These are phyloP conservation scores for Ornithoptera alexandrae DNA, from an alignment of 2,888 invertebrate species.

Conservation along the genomic window DNA sequence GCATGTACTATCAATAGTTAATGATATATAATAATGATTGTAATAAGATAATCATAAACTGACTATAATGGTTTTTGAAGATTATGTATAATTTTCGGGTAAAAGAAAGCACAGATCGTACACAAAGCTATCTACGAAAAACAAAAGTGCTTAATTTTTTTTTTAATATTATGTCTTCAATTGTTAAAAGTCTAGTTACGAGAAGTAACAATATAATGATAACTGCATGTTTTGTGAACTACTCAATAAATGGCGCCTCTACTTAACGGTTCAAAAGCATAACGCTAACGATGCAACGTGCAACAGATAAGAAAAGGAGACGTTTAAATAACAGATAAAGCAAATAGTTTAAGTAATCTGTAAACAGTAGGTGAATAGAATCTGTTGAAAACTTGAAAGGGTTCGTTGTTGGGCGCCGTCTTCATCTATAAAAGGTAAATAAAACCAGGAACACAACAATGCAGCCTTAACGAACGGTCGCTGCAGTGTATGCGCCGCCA, in stretches of 20 bases:
- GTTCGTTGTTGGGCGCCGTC: constrained; percentile 17
- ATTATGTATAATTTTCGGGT: no score
- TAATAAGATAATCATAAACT: no score
- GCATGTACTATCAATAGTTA: no score
- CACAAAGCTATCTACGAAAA: no score
- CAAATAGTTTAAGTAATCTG: constrained; percentile 22
- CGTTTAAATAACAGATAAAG: constrained; percentile 40
- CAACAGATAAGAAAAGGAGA: constrained; percentile 22
- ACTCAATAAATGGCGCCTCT: constrained; percentile 13
- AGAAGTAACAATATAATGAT: constrained; percentile 8
- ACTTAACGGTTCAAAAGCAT: constrained; percentile 13
- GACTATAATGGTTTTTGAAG: no score
- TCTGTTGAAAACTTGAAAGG: constrained; percentile 18
- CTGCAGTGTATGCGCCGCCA: constrained; percentile 48
- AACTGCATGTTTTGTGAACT: constrained; percentile 17
- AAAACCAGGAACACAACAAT: constrained; percentile 60
- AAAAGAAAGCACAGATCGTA: no score
- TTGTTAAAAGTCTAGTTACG: neutral
- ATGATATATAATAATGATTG: no score
- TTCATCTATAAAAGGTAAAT: constrained; percentile 50
- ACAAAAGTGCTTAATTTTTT: no score
- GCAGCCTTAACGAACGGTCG: constrained; percentile 64
- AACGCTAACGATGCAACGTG: constrained; percentile 18
- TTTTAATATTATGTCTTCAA: neutral
- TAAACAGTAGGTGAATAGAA: constrained; percentile 23